phyloP scores from a whole-genome alignment of 2,888 invertebrate genomes.

The Eupithecia insigniata region DNA sequence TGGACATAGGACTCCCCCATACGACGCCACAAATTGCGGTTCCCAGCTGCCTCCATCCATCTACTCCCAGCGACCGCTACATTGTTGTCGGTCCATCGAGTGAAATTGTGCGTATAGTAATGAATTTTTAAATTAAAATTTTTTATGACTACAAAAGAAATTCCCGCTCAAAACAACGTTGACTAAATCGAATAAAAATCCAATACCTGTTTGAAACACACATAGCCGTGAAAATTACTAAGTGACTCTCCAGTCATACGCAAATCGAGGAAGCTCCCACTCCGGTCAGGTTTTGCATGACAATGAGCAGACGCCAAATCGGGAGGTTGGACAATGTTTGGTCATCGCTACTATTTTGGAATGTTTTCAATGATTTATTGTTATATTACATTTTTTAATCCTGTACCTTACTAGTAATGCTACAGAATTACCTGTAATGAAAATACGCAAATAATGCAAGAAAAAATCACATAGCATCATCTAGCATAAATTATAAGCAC shows the following conservation, averaged over 20 bases:
- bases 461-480: neutral
- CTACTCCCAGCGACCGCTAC: no score
- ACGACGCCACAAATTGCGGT: no score
- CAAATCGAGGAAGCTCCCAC: constrained; percentile 37
- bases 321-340: constrained; percentile 32
- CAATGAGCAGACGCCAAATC: constrained; percentile 46
- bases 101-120: no score
- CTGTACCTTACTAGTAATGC: neutral
- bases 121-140: no score
- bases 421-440: neutral
- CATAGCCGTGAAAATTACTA: constrained; percentile 37
- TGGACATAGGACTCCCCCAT: no score
- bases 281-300: constrained; percentile 44
- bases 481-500: neutral
- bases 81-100: no score
- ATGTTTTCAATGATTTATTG: constrained; percentile 46
- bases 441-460: neutral
- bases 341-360: constrained; percentile 23
- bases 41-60: no score
- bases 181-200: neutral
- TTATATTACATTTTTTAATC: neutral
- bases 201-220: constrained; percentile 12
- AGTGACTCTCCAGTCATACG: constrained; percentile 37
- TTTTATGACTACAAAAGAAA: neutral
- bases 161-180: neutral